These are phyloP conservation scores for Mesoclemmys tuberculata DNA, from an alignment of 2,113 vertebrate species.

Conservation along the genomic window DNA sequence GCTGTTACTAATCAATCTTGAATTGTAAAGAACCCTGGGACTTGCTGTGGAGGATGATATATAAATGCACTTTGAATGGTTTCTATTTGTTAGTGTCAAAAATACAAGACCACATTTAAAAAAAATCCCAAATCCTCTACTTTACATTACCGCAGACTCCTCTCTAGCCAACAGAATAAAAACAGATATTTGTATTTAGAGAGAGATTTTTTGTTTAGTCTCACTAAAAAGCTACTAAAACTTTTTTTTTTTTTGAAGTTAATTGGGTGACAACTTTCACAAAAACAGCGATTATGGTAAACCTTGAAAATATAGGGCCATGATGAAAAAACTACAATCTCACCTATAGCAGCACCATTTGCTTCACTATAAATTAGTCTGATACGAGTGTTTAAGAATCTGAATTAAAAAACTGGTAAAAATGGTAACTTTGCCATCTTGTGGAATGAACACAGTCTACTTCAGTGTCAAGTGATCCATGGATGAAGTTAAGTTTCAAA, in stretches of 20 bases:
- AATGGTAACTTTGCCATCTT: constrained; percentile 2
- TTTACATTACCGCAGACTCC: constrained; percentile 25
- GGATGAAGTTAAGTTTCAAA: background rate
- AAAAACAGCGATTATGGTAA: background rate
- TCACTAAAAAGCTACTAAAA: constrained; percentile 31
- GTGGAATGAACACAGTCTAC: constrained; percentile 6
- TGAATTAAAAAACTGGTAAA: background rate
- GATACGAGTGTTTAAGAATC: constrained; percentile 2
- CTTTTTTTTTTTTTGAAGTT: background rate
- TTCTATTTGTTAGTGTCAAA: constrained; percentile 36
- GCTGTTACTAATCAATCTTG: background rate
- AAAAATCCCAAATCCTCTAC: constrained; percentile 12
- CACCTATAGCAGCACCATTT: constrained; percentile 20
- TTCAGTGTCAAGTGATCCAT: background rate
- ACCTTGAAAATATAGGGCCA: background rate
- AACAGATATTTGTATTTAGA: constrained; percentile 20
- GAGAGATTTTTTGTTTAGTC: background rate
- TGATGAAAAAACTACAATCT: background rate
- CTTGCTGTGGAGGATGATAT: background rate
- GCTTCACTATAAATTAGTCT: background rate
- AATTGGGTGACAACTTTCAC: constrained; percentile 30
- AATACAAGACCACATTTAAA: background rate
- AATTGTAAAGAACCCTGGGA: constrained; percentile 2
- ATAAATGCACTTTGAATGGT: background rate
- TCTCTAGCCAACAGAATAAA: constrained; percentile 10